These are phyloP conservation scores for Isoperla grammatica DNA, from an alignment of 2,888 invertebrate species.

Conservation along the genomic window DNA sequence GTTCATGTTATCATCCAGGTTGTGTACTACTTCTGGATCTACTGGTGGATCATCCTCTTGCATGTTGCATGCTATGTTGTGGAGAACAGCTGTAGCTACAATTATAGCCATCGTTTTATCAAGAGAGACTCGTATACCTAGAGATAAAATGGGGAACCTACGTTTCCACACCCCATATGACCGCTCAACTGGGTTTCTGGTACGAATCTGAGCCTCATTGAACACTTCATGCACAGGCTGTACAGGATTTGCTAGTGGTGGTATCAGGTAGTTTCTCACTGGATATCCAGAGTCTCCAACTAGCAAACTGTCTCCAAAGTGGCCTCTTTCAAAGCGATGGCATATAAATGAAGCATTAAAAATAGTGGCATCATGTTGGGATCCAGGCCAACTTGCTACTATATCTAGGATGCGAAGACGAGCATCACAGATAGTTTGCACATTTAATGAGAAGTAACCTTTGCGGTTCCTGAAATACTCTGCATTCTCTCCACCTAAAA, in stretches of 20 bases:
- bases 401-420: conserved; percentile 31
- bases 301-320: conserved; percentile 29
- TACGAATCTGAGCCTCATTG: conserved; percentile 9
- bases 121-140: conserved; percentile 1
- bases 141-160: not conserved
- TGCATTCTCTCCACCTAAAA: conserved; percentile 15
- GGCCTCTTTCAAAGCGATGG: conserved; percentile 28
- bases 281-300: conserved; percentile 36
- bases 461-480: conserved; percentile 22
- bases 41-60: too few species aligned
- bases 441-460: conserved; percentile 22
- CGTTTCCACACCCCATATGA: conserved; percentile 13
- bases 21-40: too few species aligned
- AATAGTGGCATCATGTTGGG: conserved; percentile 35
- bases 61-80: conserved; percentile 14
- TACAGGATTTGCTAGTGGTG: too few species aligned
- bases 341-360: conserved; percentile 32
- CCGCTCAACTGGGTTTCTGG: conserved; percentile 11
- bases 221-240: too few species aligned
- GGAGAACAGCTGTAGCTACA: conserved; percentile 16
- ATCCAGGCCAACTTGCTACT: conserved; percentile 37
- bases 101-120: conserved; percentile 5
- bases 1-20: too few species aligned
- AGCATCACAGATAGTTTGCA: conserved; percentile 29
- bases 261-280: too few species aligned